A percentile compares a stretch with the other conserved stretches of the same genome.
Conservation (phyloP, 2,113 vertebrate genomes). For the Xiphophorus hellerii region DNA sequence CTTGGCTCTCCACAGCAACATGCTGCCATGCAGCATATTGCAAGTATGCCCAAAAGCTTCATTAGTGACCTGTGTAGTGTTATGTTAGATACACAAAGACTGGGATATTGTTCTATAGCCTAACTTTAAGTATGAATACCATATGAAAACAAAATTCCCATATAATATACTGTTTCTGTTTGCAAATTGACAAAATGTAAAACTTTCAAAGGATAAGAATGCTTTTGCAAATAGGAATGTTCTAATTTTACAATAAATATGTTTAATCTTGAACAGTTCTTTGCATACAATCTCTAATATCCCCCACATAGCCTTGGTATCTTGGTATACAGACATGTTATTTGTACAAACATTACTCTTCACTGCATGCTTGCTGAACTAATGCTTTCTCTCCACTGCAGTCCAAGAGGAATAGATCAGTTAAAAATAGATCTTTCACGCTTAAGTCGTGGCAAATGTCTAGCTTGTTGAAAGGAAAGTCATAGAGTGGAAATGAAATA, state of each 20-base stretch:
- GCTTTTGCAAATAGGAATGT: background rate
- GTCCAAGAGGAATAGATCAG: constrained; percentile 38
- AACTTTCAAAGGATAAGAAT: background rate
- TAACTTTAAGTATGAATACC: background rate
- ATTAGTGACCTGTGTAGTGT: background rate
- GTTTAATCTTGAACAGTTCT: constrained; percentile 13
- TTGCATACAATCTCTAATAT: constrained; percentile 28
- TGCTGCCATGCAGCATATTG: background rate
- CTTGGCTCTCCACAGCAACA: background rate
- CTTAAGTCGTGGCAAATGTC: constrained; percentile 27
- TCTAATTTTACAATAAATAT: constrained; percentile 4
- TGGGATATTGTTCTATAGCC: background rate
- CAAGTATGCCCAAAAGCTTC: background rate
- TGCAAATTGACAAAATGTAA: background rate
- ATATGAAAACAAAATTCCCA: background rate
- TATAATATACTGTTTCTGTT: background rate
- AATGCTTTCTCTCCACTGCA: constrained; percentile 27
- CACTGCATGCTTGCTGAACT: constrained; percentile 42
- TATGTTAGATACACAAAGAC: background rate
- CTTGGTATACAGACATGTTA: constrained; percentile 38
- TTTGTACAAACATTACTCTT: constrained; percentile 46
- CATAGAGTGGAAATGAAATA: constrained; percentile 30
- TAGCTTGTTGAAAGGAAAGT: constrained; percentile 1
- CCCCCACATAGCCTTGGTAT: constrained; percentile 19
- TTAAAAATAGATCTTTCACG: constrained; percentile 41